Base-by-base conservation (phyloP, 1,140 invertebrate species). In the Pectinophora gossypiella region DNA sequence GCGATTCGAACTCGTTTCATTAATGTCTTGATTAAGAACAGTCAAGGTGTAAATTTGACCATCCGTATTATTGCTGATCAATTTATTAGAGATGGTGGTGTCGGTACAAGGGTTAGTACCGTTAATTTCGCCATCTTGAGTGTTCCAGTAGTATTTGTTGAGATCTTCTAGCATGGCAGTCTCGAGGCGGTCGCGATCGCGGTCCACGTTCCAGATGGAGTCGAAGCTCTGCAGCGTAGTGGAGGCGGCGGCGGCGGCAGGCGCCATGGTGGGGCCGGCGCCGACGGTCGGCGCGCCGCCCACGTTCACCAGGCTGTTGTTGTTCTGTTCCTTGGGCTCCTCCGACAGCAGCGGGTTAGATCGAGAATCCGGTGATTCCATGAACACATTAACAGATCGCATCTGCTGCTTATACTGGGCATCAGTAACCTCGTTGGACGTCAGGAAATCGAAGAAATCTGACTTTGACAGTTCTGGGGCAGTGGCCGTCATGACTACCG, bases 391-490 rank as follows among this genome's bases (percentile, higher is more conserved):
- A 20, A 91, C 90, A 50, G 86, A 89, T 54, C 90, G 85, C 90
- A 91, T 91, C 76, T 91, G 90, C 73, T 91, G 90, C 60, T 90
- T 89, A 72, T 90, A 91, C 66, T 90, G 90, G 36, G 78, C 88
- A 72, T 89, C 91, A 79, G 83, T 92, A 77, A 74, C 89, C 79
- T 90, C 93, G 48, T 94, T 93, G 3, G 93, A 93, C n/a, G 94
- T 93, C 35, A 95, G 94, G 81, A 95, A 95, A 76, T 95, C 94
- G 85, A 95, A 95, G 88, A 95, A 96, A 81, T 95, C 95, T 44
- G 93, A 93, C 79, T 95, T 95, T 68, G 87, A 85, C 81, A 94
- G 91, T 77, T 90, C 89, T 68, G 91, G 90, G 85, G 94, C 94
- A 80, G 93, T 91, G 88, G 94, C 93, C 74, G 92, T 93, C 76